Conservation (phyloP, 2,888 invertebrate genomes). For the Drosophila setosimentum region DNA sequence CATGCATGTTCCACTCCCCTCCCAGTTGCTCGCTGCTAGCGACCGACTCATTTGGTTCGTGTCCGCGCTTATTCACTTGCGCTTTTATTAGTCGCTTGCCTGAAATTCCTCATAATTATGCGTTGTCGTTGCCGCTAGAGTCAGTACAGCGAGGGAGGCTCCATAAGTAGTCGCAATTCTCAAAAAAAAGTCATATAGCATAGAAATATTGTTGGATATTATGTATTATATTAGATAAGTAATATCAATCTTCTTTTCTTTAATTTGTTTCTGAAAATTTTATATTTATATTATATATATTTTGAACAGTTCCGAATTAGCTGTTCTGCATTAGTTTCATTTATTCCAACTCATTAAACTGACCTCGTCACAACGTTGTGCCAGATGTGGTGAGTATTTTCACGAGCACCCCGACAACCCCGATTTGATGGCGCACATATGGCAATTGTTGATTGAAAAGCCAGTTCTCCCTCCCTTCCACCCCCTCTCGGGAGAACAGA, state of each 20-base stretch:
- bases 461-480: conserved; percentile 18
- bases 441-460: conserved; percentile 63
- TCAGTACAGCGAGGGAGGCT: conserved; percentile 16
- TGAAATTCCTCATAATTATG: conserved; percentile 70
- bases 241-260: neutral
- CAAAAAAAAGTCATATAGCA: neutral
- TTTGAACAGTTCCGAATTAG: neutral
- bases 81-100: conserved; percentile 48
- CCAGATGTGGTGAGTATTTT: conserved; percentile 35
- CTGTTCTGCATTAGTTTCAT: neutral
- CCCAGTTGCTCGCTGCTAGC: conserved; percentile 5
- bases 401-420: conserved; percentile 10
- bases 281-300: neutral
- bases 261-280: neutral
- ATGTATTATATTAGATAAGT: neutral
- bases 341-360: neutral
- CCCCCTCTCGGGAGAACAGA: conserved; percentile 12
- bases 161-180: neutral
- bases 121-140: conserved; percentile 34
- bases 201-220: neutral
- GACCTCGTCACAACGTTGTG: conserved; percentile 26
- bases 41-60: conserved; percentile 48
- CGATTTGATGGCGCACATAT: conserved; percentile 55
- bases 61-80: conserved; percentile 74
- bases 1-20: conserved; percentile 43